Base-by-base conservation (phyloP, 2,797 vertebrate species). In the Eulemur albifrons region DNA sequence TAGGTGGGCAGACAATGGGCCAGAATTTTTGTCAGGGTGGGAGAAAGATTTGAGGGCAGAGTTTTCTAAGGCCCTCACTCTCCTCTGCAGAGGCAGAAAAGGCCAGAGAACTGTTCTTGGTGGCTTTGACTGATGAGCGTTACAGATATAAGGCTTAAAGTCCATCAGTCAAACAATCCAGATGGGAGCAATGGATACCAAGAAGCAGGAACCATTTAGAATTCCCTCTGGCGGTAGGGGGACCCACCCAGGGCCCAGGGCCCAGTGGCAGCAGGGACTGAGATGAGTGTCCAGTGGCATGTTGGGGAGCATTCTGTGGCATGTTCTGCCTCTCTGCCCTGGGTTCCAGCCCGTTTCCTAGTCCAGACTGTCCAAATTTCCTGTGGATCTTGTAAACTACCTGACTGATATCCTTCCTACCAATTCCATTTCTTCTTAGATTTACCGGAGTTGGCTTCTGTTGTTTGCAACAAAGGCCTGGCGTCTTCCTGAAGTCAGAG, bases 241-340 rank as follows among this genome's bases (percentile, higher is more conserved):
- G 27, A 32, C 9, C 20, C 8, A 0, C 43, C 88, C 1, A 15
- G 61, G 32, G 38, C 32, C 17, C 10, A 35, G 38, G 7, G 52
- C 11, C 73, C n/a, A 7, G 20, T 14, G 77, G 59, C 1, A 4
- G 43, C 11, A 0, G n/a, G 32, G 12, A 32, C 27, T 15, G 65
- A 40, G 75, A 2, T 27, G 30, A 61, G 32, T 7, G 59, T 43
- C 23, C 21, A 32, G 21, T 61, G 43, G 8, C 72, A 27, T 54
- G 32, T 23, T 38, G 32, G 18, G 2, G 35, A 50, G 59, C 18
- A 72, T 35, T 17, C 52, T 0, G 8, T 3, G 5, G 17, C 50
- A n/a, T 0, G 3, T 15, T 35, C 35, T 6, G 2, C 14, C 57
- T 73, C 21, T 23, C 4, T 23, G 0, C 7, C 15, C 14, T 61